Evolutionary conservation across 2,113 vertebrate genomes (phyloP).

Genomic region (Terrapene triunguis): DNA sequence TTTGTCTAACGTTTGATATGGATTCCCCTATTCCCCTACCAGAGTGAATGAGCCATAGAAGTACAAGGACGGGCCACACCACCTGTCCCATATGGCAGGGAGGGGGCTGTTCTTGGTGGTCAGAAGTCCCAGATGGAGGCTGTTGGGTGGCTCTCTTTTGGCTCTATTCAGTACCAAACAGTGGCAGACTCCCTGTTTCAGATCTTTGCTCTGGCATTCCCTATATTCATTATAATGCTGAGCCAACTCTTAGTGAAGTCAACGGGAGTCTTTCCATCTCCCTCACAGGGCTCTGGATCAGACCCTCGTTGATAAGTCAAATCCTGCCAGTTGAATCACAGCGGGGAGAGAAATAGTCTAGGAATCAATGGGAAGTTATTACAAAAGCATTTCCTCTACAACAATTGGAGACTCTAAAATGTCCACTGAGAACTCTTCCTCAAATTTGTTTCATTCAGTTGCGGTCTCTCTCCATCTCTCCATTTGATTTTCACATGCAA

Average conservation of each 20-base stretch:
- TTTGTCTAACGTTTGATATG: neutral
- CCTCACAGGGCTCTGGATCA: neutral
- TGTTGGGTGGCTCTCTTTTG: no score
- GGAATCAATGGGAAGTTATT: neutral
- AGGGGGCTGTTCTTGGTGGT: neutral
- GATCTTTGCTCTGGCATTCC: neutral
- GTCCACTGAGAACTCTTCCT: neutral
- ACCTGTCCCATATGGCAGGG: neutral
- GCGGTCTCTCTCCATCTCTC: neutral
- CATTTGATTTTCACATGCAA: neutral
- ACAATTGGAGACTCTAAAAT: neutral
- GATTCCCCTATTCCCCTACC: neutral
- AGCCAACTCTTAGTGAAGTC: rapidly evolving
- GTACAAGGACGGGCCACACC: neutral
- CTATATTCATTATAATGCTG: neutral
- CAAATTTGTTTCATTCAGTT: neutral
- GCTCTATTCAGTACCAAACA: neutral
- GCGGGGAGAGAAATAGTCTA: neutral
- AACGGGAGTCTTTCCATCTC: neutral
- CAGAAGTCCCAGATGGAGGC: neutral
- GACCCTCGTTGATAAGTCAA: neutral
- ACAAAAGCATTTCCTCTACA: neutral
- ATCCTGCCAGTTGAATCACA: neutral
- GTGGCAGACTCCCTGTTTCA: neutral
- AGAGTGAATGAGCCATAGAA: neutral